Percentiles rank a stretch among this genome's conserved stretches.
Evolutionary conservation across 2,113 vertebrate species (phyloP).

Genomic region (Octodon degus): DNA sequence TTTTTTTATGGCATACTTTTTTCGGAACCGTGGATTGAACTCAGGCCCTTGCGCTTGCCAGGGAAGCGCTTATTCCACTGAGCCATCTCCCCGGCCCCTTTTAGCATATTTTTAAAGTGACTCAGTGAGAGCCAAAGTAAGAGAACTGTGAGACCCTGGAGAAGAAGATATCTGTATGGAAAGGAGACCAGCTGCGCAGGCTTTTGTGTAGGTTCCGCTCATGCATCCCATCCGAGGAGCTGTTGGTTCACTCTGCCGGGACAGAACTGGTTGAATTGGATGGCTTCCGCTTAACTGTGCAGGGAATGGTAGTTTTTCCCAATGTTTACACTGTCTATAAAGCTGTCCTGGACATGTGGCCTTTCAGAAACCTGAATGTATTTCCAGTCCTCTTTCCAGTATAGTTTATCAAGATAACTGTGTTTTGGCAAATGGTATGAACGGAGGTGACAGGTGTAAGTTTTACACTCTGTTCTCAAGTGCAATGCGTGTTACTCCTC

Average conservation of each 20-base stretch:
- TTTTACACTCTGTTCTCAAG: neutral
- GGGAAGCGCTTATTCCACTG: no score
- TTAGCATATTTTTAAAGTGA: neutral
- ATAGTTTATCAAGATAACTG: neutral
- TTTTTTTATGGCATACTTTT: no score
- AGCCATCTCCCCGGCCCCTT: no score
- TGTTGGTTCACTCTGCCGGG: neutral
- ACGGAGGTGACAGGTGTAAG: neutral
- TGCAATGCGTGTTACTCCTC: neutral
- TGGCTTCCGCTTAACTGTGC: neutral
- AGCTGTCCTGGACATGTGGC: neutral
- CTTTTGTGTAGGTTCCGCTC: neutral
- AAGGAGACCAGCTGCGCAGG: neutral
- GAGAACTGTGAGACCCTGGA: neutral
- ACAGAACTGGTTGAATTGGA: neutral
- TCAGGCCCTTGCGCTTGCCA: no score
- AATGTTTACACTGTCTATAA: neutral
- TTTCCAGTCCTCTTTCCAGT: neutral
- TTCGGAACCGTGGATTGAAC: no score
- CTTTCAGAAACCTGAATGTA: neutral
- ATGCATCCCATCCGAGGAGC: neutral
- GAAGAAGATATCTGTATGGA: neutral
- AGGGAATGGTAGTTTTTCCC: neutral
- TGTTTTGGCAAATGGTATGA: neutral
- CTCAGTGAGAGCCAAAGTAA: neutral